Conservation (phyloP, 2,888 invertebrate genomes). For the Melanophora roralis region DNA sequence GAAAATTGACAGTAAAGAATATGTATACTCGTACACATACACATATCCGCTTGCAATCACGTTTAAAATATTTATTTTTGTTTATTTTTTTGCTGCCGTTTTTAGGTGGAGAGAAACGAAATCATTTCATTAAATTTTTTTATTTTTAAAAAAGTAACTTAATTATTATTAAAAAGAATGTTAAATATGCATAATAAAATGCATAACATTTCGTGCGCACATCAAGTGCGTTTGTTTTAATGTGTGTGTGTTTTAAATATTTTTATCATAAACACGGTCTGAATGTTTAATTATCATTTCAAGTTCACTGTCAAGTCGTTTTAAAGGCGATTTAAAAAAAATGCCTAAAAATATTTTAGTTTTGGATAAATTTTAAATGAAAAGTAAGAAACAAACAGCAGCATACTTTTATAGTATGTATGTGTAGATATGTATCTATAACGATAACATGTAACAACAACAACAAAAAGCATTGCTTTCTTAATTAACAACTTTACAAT, state of each 20-base stretch:
- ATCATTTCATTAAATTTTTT: neutral
- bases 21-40: too few species aligned
- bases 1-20: constrained; percentile 59
- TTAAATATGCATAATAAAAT: constrained; percentile 14
- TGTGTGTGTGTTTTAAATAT: neutral
- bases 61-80: constrained; percentile 14
- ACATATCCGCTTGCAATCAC: constrained; percentile 40
- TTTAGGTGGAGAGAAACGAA: neutral
- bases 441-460: neutral
- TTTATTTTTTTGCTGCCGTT: neutral
- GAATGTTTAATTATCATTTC: constrained; percentile 61
- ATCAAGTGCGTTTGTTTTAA: neutral
- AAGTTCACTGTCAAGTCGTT: constrained; percentile 58
- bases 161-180: constrained; percentile 22
- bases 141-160: constrained; percentile 18
- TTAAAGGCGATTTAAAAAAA: neutral
- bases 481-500: constrained; percentile 15
- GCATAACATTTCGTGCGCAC: constrained; percentile 33
- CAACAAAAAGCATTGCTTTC: neutral
- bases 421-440: too few species aligned
- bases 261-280: constrained; percentile 41
- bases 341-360: neutral
- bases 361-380: neutral
- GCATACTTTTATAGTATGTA: constrained; percentile 4
- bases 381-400: neutral